Evolutionary conservation across 2,797 vertebrate species (phyloP).

Genomic region (Cossypha caffra): DNA sequence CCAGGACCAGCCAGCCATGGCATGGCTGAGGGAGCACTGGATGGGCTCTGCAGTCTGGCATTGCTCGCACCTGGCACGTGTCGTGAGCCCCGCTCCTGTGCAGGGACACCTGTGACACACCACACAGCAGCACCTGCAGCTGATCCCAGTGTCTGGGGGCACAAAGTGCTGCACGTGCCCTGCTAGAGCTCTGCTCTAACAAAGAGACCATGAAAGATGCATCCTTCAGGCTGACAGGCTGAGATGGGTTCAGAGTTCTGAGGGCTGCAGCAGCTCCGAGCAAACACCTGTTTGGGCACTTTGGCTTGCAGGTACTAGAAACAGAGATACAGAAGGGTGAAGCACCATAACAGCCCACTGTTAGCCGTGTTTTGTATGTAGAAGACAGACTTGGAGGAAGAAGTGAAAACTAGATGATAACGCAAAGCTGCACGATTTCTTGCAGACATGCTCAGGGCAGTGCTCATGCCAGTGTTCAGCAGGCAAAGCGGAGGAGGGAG

Average conservation of each 20-base stretch:
- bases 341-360: neutral
- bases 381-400: neutral
- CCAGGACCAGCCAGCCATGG: neutral
- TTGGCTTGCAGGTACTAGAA: neutral
- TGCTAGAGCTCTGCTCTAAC: neutral
- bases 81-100: neutral
- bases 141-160: neutral
- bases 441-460: neutral
- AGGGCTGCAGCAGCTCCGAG: neutral
- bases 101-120: accelerated
- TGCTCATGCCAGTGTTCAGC: accelerated
- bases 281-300: neutral
- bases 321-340: neutral
- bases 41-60: accelerated
- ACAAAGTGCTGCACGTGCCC: neutral
- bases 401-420: neutral
- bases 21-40: neutral
- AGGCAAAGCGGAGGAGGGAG: neutral
- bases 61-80: neutral
- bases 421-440: neutral
- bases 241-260: neutral
- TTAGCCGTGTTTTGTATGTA: neutral
- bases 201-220: neutral
- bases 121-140: neutral
- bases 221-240: neutral